Conservation (phyloP, 2,888 invertebrate species). For the Rhogogaster chlorosoma region DNA sequence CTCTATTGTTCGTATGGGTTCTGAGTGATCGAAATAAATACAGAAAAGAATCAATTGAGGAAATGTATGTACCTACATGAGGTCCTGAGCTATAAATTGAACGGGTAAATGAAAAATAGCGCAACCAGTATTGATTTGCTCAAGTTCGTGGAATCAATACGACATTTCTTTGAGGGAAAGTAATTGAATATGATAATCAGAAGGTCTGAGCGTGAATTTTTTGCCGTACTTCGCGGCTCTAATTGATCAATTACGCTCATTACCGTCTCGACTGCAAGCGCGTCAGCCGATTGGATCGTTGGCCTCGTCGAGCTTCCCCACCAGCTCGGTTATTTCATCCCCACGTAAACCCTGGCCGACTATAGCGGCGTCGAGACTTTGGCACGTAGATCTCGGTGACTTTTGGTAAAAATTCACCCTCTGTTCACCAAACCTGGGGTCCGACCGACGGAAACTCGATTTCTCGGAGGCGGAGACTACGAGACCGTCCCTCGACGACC, state of each 20-base stretch:
- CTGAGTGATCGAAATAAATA: background rate
- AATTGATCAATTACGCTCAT: constrained; percentile 78
- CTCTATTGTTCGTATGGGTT: background rate
- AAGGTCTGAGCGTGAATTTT: constrained; percentile 63
- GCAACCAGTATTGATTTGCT: background rate
- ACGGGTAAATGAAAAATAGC: constrained; percentile 8
- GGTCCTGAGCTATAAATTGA: background rate
- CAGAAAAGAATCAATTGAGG: background rate
- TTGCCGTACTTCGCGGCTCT: constrained; percentile 71
- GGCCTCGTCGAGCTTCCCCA: constrained; percentile 55
- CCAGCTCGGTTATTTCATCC: constrained; percentile 47
- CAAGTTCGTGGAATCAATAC: constrained; percentile 20
- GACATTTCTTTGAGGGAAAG: constrained; percentile 40
- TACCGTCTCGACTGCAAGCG: constrained; percentile 75
- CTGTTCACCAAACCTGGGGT: constrained; percentile 16
- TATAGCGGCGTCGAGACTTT: background rate
- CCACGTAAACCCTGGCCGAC: constrained; percentile 7
- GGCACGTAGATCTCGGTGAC: constrained; percentile 22
- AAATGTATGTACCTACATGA: background rate
- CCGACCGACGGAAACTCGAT: constrained; percentile 40
- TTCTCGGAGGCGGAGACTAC: constrained; percentile 46
- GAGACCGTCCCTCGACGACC: constrained; percentile 23
- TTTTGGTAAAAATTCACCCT: constrained; percentile 48
- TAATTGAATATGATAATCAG: constrained; percentile 59
- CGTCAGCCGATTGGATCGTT: constrained; percentile 73